Percentiles rank a stretch among this genome's conserved stretches.
Evolutionary conservation across 2,797 vertebrate genomes (phyloP).

Genomic region (Microctenopoma steveboyesi): DNA sequence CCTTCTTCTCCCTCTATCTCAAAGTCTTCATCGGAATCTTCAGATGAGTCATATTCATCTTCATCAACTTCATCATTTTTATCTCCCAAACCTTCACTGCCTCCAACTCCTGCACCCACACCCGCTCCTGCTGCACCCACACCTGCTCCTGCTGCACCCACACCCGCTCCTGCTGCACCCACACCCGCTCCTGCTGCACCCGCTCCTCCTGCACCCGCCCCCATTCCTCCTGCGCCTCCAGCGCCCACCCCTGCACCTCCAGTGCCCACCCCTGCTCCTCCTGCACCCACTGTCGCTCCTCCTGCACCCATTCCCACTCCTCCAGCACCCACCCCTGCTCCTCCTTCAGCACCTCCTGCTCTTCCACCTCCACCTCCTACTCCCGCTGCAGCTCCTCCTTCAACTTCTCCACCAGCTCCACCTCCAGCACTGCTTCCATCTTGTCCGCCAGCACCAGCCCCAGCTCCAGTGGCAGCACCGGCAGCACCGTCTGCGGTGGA

Average conservation of each 20-base stretch:
- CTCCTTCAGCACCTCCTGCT: not conserved
- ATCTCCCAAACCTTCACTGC: slow-evolving; percentile 2
- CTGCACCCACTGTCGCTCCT: not conserved
- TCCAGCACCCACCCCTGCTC: not conserved
- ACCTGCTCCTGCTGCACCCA: not conserved
- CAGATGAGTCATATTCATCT: slow-evolving; percentile 45
- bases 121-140: not conserved
- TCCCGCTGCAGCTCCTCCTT: not conserved
- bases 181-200: not conserved
- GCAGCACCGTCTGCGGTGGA: not conserved
- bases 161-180: not conserved
- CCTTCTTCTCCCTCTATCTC: slow-evolving; percentile 16
- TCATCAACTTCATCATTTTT: slow-evolving; percentile 15
- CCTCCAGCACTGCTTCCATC: not conserved
- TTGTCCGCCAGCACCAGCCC: not conserved
- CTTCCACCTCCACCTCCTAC: not conserved
- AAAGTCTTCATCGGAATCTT: slow-evolving; percentile 43
- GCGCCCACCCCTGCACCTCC: not conserved
- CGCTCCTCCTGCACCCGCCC: not conserved
- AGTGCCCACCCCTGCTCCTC: not conserved
- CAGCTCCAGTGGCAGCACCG: not conserved
- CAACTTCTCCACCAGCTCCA: not conserved
- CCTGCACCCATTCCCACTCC: not conserved
- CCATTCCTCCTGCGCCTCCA: not conserved
- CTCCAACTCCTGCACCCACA: not conserved